Base-by-base conservation (phyloP, 2,113 vertebrate species). In the Acanthisitta chloris region DNA sequence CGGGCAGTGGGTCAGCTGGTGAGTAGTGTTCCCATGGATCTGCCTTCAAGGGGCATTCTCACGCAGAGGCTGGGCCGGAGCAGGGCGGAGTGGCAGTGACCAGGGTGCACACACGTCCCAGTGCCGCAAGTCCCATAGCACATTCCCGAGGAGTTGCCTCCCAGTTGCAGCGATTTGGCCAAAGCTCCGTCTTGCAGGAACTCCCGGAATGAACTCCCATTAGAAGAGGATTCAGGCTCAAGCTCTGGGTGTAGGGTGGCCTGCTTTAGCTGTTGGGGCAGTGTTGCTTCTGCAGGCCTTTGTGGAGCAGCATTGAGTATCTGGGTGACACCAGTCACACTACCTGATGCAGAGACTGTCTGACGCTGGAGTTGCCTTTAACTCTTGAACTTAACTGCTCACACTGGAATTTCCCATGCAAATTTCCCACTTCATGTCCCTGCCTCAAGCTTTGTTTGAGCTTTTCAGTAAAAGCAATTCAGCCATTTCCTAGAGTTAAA, bases 31-130 rank as follows among this genome's bases (percentile, higher is more conserved):
- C 64, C 36, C 24, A 0, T 3, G 70, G 84, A 69, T 46, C 69
- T 67, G 78, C 73, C 58, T 45, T 3, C 10, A 0, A 10, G 66
- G 46, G 36, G 20, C 51, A 8, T 49, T 12, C 2, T 0, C 2
- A 2, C 7, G 72, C 2, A 1, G 48, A 46, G 70, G 77, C 69
- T 19, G 69, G 43, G 82, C 58, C 1, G 4, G 57, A 36, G 88
- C 86, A 26, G 86, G 81, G 40, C 2, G 23, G 21, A 51, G 71
- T 5, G 0, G 55, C 93, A 8, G 54, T 2, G 29, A 20, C 16
- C 28, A 1, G 20, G 83, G 69, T 81, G 66, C 36, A 6, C 1
- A 1, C 62, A 20, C 2, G 0, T 26, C 58, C 59, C 2, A 46
- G 12, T 78, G 78, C 65, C 21, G 0, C 1, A 18, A 81, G 38